These are phyloP conservation scores for Bedellia somnulentella DNA, from an alignment of 2,888 invertebrate genomes.

Conservation along the genomic window DNA sequence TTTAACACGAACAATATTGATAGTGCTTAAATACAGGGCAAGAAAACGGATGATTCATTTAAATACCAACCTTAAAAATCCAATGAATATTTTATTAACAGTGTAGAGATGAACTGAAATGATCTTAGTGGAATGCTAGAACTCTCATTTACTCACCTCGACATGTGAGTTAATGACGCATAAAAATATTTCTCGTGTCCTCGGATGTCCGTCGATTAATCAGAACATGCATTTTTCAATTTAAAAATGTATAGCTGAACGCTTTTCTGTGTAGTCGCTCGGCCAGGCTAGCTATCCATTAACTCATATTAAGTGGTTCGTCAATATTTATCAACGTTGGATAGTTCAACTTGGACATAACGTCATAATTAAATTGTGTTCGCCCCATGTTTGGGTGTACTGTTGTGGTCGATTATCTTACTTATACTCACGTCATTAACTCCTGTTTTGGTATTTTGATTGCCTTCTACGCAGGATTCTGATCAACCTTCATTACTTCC, in stretches of 20 bases:
- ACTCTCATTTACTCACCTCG: constrained; percentile 23
- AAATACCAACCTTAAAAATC: too few relatives aligned
- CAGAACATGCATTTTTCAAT: constrained; percentile 27
- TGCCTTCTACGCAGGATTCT: too few relatives aligned
- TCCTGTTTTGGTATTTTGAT: too few relatives aligned
- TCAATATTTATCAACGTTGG: constrained; percentile 48
- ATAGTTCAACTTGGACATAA: constrained; percentile 19
- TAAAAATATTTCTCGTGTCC: constrained; percentile 55
- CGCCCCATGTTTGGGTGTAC: too few relatives aligned
- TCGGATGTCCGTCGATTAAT: constrained; percentile 48
- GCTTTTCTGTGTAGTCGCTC: constrained; percentile 21
- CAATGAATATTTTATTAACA: too few relatives aligned
- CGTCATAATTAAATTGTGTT: constrained; percentile 37
- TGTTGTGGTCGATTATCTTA: too few relatives aligned
- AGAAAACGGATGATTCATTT: too few relatives aligned
- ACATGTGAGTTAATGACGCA: constrained; percentile 38
- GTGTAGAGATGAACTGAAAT: too few relatives aligned
- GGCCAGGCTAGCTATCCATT: constrained; percentile 30
- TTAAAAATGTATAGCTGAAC: constrained; percentile 30
- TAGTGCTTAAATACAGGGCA: too few relatives aligned
- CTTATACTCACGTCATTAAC: too few relatives aligned
- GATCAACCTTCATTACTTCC: too few relatives aligned
- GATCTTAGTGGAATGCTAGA: constrained; percentile 16
- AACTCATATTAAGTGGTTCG: constrained; percentile 45
- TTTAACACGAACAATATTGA: too few relatives aligned